Base-by-base conservation (phyloP, 1,140 invertebrate species). In the Octopus bimaculoides region DNA sequence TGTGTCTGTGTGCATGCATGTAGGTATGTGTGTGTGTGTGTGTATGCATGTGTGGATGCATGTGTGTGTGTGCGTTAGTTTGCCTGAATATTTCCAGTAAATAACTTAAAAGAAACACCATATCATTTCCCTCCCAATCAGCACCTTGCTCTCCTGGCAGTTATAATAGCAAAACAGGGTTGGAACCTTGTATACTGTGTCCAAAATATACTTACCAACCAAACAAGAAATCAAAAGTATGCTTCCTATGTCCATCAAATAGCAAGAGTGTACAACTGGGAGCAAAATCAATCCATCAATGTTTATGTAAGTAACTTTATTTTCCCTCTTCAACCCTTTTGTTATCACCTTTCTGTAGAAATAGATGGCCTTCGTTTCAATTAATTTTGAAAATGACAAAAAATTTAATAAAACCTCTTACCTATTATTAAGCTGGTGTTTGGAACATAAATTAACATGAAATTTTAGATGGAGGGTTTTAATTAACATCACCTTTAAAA, bases 221-320 rank as follows among this genome's bases (percentile, higher is more conserved):
- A n/a, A 76, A 80, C 4, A 75, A 75, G 52, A 81, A 81, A 14
- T 77, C 79, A 10, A 52, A 75, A 12, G 74, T 74, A 12, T 83
- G 83, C 54, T 71, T 78, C 52, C 20, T 12, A 54, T 83, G 83
- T 75, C 78, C 78, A n/a, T 17, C n/a, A 3, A 56, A 75, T 12
- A 75, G 52, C 14, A 53, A 75, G 20, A 79, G 20, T 17, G 1
- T 26, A n/a, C 17, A 94, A 9, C 91, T 93, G 4, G 97, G 96
- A 12, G 95, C 97, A 0, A 92, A 96, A 82, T 95, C 94, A 81
- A 94, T 95, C 8, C 93, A 93, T 12, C 95, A 97, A 85, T 98
- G 97, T 88, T 98, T 97, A 92, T 93, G 94, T 93, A 89, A 85
- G 82, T 81, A 66, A n/a, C 74, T 71, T 52, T n/a, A 17, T 3